Evolutionary conservation across 2,888 invertebrate genomes (phyloP).

Genomic region (Boloria selene): DNA sequence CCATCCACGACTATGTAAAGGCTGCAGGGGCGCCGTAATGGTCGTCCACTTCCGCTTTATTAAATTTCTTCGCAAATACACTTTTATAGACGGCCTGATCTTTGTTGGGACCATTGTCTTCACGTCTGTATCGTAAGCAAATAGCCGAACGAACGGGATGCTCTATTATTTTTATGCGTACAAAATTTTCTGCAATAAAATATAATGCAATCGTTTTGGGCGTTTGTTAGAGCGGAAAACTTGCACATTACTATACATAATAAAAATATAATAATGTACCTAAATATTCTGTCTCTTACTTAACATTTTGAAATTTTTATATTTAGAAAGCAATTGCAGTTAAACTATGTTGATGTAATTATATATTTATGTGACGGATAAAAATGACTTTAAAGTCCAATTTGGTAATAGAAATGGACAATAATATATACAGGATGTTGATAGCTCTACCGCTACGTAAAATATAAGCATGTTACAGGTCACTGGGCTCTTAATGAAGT

Average conservation of each 20-base stretch:
- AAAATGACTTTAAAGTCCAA: background rate
- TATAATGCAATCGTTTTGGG: constrained; percentile 28
- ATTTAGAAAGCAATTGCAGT: no score
- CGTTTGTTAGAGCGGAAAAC: constrained; percentile 5
- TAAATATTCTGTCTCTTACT: background rate
- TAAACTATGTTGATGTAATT: no score
- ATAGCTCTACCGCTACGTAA: constrained; percentile 47
- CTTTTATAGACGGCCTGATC: constrained; percentile 77
- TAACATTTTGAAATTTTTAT: no score
- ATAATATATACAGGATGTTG: background rate
- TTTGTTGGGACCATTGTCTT: constrained; percentile 70
- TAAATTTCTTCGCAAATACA: constrained; percentile 82
- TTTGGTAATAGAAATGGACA: background rate
- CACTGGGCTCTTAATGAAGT: constrained; percentile 15
- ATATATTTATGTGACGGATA: no score
- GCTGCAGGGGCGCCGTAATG: constrained; percentile 64
- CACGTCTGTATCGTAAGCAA: constrained; percentile 77
- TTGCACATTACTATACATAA: background rate
- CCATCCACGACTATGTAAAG: constrained; percentile 42
- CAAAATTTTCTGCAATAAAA: constrained; percentile 43
- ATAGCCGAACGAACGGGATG: constrained; percentile 70
- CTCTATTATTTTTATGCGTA: constrained; percentile 72
- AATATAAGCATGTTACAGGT: constrained; percentile 51
- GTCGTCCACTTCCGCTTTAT: constrained; percentile 80
- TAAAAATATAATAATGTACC: background rate